These are phyloP conservation scores for Calameuta pallipes DNA, from an alignment of 2,888 invertebrate species.

Conservation along the genomic window DNA sequence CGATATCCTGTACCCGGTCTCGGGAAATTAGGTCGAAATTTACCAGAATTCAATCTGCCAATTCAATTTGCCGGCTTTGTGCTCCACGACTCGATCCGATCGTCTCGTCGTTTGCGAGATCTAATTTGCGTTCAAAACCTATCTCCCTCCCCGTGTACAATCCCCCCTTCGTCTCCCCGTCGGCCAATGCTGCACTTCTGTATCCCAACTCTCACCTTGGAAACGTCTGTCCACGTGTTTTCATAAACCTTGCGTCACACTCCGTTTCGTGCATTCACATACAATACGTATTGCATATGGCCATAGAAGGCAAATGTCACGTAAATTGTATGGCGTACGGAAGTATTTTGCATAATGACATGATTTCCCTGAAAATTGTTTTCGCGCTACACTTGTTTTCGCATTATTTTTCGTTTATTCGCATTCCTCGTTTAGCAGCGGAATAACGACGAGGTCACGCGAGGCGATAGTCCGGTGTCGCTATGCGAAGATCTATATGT, in stretches of 20 bases:
- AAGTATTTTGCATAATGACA: background rate
- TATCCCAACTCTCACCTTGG: background rate
- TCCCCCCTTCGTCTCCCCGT: too few relatives aligned
- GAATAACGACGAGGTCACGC: background rate
- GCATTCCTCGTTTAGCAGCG: background rate
- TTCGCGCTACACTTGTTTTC: background rate
- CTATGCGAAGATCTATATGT: background rate
- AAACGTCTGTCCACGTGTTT: background rate
- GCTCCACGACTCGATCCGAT: constrained; percentile 43
- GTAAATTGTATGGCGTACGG: background rate
- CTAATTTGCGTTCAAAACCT: constrained; percentile 52
- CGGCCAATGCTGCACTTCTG: background rate
- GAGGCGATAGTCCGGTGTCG: background rate
- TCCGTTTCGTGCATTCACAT: background rate
- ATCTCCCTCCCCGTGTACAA: too few relatives aligned
- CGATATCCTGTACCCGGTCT: background rate
- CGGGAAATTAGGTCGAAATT: constrained; percentile 52
- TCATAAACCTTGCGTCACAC: background rate
- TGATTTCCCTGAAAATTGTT: background rate
- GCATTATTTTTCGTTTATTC: background rate
- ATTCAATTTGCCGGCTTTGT: constrained; percentile 56
- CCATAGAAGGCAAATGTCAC: background rate
- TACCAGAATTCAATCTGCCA: constrained; percentile 50
- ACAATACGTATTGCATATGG: background rate
- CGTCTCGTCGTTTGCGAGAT: constrained; percentile 48